These are phyloP conservation scores for Ancistrus triradiatus DNA, from an alignment of 2,113 vertebrate genomes.

Conservation along the genomic window DNA sequence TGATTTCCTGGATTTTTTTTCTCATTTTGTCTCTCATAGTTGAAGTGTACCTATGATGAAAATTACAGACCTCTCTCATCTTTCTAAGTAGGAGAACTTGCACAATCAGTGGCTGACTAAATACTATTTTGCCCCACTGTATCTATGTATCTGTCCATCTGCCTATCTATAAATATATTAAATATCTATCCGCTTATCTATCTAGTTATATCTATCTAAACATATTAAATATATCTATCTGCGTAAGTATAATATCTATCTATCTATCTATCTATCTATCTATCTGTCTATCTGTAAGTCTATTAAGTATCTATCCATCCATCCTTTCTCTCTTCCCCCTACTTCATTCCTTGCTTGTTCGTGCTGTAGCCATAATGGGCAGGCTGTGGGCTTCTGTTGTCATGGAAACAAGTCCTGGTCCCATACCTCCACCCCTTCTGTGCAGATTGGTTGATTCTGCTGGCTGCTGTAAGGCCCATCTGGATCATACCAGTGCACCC, in stretches of 20 bases:
- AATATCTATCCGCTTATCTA: no score
- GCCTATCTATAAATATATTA: no score
- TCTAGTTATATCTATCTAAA: slow-evolving; percentile 14
- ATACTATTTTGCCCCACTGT: no score
- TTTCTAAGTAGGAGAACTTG: no score
- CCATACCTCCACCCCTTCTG: background rate
- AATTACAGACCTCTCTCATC: no score
- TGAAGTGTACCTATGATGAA: no score
- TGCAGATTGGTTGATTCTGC: slow-evolving; percentile 17
- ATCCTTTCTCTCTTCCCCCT: slow-evolving; percentile 16
- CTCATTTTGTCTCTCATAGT: no score
- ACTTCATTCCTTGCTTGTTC: slow-evolving; percentile 10
- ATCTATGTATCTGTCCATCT: no score
- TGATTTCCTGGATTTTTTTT: no score
- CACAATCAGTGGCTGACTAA: no score
- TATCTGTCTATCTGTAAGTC: slow-evolving; percentile 16
- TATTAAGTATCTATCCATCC: slow-evolving; percentile 6
- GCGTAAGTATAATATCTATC: slow-evolving; percentile 9
- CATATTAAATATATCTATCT: slow-evolving; percentile 5
- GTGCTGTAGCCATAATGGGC: slow-evolving; percentile 30
- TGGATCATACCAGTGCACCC: slow-evolving; percentile 24
- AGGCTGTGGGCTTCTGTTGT: slow-evolving; percentile 43
- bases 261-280: background rate
- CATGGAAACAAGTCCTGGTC: slow-evolving; percentile 44
- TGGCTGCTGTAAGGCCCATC: background rate